A percentile compares a stretch with the other conserved stretches of the same genome.
phyloP scores from a whole-genome alignment of 2,113 vertebrate species.

The Ciconia maguari region DNA sequence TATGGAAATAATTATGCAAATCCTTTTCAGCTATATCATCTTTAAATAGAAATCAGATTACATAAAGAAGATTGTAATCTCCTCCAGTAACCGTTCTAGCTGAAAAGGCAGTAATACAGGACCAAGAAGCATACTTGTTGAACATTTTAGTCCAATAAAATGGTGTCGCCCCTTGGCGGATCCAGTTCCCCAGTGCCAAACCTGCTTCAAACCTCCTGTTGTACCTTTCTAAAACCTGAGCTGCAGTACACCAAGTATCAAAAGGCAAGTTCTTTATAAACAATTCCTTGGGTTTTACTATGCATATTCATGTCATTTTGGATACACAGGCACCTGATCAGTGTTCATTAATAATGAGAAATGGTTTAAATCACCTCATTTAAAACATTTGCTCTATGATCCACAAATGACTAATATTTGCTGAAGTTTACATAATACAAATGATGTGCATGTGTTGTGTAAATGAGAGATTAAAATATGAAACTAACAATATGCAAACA shows the following conservation, averaged over 20 bases:
- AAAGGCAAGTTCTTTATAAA: constrained; percentile 61
- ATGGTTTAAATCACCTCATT: constrained; percentile 81
- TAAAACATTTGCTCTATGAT: constrained; percentile 81
- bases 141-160: constrained; percentile 47
- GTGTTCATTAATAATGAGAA: constrained; percentile 80
- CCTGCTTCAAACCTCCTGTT: neutral
- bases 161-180: constrained; percentile 2
- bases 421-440: constrained; percentile 82
- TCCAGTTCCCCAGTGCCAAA: neutral
- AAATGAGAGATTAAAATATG: constrained; percentile 81
- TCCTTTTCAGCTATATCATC: constrained; percentile 70
- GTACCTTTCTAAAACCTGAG: neutral
- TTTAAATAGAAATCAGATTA: constrained; percentile 75
- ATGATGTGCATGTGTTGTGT: constrained; percentile 77
- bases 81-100: constrained; percentile 51
- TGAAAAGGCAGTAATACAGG: constrained; percentile 47
- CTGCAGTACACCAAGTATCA: neutral
- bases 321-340: constrained; percentile 74
- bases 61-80: constrained; percentile 69
- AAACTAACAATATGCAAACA: constrained; percentile 80
- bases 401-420: constrained; percentile 81
- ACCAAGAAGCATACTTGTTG: constrained; percentile 65
- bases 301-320: constrained; percentile 80
- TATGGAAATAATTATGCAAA: constrained; percentile 78
- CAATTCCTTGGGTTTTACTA: constrained; percentile 68